Base-by-base conservation (phyloP, 2,113 vertebrate species). In the Hepsetus odoe region DNA sequence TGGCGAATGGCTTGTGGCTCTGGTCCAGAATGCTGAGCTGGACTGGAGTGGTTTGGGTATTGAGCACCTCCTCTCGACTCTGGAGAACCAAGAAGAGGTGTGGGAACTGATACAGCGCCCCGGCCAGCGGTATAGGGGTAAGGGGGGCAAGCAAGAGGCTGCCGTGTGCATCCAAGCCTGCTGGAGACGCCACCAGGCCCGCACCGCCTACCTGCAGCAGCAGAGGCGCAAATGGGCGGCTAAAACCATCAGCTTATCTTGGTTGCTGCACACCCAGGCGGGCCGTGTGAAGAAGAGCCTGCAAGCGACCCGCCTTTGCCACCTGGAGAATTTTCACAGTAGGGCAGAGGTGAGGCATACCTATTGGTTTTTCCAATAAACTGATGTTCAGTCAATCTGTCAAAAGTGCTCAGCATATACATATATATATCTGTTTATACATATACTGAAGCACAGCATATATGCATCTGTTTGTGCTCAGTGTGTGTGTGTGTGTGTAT, bases 291-390 rank as follows among this genome's bases (percentile, higher is more conserved):
- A 80, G 74, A 91, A 80, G 64, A 74, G 86, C 87, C 92, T 95
- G 85, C 86, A 91, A 91, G 94, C 92, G 42, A 87, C 91, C 0
- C 92, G 91, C 0, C 87, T 82, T 24, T 89, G 86, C 83, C 95
- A 98, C 85, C 92, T 97, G 91, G 91, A 96, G 89, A 97, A 94
- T 87, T 94, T 93, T 79, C 90, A 80, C 86, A 87, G 84, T 72
- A 92, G 95, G 91, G 93, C 93, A 82, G 92, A 97, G 96, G 96
- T 98, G 90, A 85, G 85, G 35, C 30, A 61, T 13, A 33, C 9
- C 40, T 24, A 61, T 32, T 38, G 9, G 22, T 38, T 68, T 73
- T 56, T 56, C 1, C 81, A 38, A 5, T 38, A 9, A 4, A 38
- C 35, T 38, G 35, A 38, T 38, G 35, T 38, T 4, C n/a, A n/a